Evolutionary conservation across 2,888 invertebrate genomes (phyloP).

Genomic region (Eulithis testata): DNA sequence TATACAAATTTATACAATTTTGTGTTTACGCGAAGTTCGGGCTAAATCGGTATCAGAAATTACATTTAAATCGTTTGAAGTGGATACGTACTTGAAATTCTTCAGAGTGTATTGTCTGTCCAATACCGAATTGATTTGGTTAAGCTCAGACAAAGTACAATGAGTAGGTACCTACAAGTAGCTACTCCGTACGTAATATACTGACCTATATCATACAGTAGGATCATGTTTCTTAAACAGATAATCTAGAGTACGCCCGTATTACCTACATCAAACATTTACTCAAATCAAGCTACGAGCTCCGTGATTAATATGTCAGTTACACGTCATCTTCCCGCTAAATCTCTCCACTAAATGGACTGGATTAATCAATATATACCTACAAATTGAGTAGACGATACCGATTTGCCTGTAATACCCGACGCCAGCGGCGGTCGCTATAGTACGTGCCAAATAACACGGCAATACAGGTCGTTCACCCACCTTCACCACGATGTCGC

Average conservation of each 20-base stretch:
- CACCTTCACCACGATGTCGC: too few relatives aligned
- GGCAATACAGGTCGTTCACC: too few relatives aligned
- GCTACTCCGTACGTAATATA: too few relatives aligned
- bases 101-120: conserved; percentile 8
- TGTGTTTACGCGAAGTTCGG: conserved; percentile 8
- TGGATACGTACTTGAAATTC: conserved; percentile 1
- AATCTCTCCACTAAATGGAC: conserved; percentile 14
- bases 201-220: too few relatives aligned
- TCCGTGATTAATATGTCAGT: neutral
- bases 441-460: too few relatives aligned
- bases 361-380: conserved; percentile 23
- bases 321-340: conserved; percentile 16
- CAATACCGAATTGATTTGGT: neutral
- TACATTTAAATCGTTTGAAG: conserved; percentile 15
- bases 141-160: too few relatives aligned
- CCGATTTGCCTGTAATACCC: conserved; percentile 14
- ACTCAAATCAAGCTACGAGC: too few relatives aligned
- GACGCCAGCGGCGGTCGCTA: neutral
- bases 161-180: too few relatives aligned
- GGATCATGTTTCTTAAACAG: too few relatives aligned
- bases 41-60: conserved; percentile 9
- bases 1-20: conserved; percentile 10
- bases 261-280: too few relatives aligned
- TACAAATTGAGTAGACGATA: conserved; percentile 24
- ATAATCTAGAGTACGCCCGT: too few relatives aligned